A percentile compares a stretch with the other conserved stretches of the same genome.
phyloP scores from a whole-genome alignment of 1,140 invertebrate species.

The Pararge aegeria region DNA sequence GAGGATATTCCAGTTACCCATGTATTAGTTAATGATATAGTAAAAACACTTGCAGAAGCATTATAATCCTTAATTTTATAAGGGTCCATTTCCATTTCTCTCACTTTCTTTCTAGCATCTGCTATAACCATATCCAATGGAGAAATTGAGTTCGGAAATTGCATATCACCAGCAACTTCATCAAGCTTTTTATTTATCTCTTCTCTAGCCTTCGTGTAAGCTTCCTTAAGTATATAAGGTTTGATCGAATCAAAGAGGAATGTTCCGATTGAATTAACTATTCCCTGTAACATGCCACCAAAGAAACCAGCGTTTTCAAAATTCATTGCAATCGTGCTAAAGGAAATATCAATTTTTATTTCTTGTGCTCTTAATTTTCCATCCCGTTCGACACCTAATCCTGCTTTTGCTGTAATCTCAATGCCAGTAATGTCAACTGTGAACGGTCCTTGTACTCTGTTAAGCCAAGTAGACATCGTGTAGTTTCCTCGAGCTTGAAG shows the following conservation, averaged over 20 bases:
- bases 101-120: slow-evolving; percentile 85
- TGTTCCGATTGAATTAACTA: slow-evolving; percentile 89
- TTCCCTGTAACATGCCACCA: slow-evolving; percentile 86
- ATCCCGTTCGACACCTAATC: slow-evolving; percentile 84
- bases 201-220: slow-evolving; percentile 84
- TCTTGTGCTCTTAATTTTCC: slow-evolving; percentile 88
- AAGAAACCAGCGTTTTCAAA: slow-evolving; percentile 90
- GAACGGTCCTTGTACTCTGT: slow-evolving; percentile 86
- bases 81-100: slow-evolving; percentile 86
- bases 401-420: slow-evolving; percentile 83
- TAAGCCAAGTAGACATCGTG: slow-evolving; percentile 85
- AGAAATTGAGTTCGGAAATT: slow-evolving; percentile 91
- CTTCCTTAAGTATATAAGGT: slow-evolving; percentile 88
- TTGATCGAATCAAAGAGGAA: slow-evolving; percentile 92
- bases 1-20: slow-evolving; percentile 89
- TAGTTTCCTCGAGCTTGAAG: slow-evolving; percentile 88
- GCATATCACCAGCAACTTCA: slow-evolving; percentile 83
- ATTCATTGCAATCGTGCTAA: slow-evolving; percentile 88
- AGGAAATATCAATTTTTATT: slow-evolving; percentile 89
- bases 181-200: slow-evolving; percentile 85
- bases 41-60: slow-evolving; percentile 84
- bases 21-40: slow-evolving; percentile 84
- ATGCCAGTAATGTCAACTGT: slow-evolving; percentile 87
- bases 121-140: slow-evolving; percentile 90
- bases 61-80: slow-evolving; percentile 86